Conservation (phyloP, 2,113 vertebrate genomes). For the Hippocampus mohnikei region DNA sequence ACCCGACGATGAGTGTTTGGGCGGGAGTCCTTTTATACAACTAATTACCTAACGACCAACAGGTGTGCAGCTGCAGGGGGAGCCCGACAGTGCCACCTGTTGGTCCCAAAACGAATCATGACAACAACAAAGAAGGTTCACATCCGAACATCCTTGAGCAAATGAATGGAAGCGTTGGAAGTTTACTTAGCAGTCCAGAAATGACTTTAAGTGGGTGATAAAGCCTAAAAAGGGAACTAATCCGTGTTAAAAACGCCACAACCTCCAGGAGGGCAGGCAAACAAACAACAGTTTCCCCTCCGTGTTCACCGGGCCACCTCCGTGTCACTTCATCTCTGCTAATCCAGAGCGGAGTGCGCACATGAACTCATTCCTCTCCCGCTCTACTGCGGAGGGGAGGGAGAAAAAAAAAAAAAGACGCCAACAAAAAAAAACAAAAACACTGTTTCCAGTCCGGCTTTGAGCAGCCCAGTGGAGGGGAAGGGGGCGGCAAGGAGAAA, state of each 20-base stretch:
- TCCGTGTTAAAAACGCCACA: slow-evolving; percentile 50
- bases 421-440: slow-evolving; percentile 29
- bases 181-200: slow-evolving; percentile 66
- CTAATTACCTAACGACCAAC: too few relatives aligned
- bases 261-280: slow-evolving; percentile 56
- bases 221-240: slow-evolving; percentile 50
- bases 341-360: slow-evolving; percentile 66
- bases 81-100: too few relatives aligned
- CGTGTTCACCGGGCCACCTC: slow-evolving; percentile 59
- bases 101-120: too few relatives aligned
- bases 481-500: slow-evolving; percentile 40
- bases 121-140: too few relatives aligned
- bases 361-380: slow-evolving; percentile 66
- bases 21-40: too few relatives aligned
- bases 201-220: slow-evolving; percentile 63
- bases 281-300: slow-evolving; percentile 61
- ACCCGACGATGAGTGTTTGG: too few relatives aligned
- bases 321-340: slow-evolving; percentile 63
- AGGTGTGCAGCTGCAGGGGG: too few relatives aligned
- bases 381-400: slow-evolving; percentile 48
- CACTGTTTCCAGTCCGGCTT: slow-evolving; percentile 59
- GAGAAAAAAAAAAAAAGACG: background rate
- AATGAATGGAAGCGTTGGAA: slow-evolving; percentile 45
- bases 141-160: slow-evolving; percentile 4
- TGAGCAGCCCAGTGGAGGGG: slow-evolving; percentile 36